Base-by-base conservation (phyloP, 2,797 vertebrate species). In the Notamacropus eugenii region DNA sequence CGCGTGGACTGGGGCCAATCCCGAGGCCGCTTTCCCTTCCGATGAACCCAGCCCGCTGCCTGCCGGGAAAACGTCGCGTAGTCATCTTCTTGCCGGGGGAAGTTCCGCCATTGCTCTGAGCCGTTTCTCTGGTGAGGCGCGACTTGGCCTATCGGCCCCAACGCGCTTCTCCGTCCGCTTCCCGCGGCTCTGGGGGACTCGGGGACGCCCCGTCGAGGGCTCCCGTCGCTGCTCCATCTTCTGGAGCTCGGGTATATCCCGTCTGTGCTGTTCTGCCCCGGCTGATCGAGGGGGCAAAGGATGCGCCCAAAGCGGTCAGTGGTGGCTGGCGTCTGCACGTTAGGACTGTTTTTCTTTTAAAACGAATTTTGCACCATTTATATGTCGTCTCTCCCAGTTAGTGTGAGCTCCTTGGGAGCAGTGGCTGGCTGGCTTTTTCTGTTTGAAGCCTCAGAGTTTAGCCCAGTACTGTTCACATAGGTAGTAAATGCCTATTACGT, bases 51-150 rank as follows among this genome's bases (percentile, higher is more conserved):
- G 92, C 91, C 96, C 97, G 91, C 87, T 24, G 97, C n/a, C 1
- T 0, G 55, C 94, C 9, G 95, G 97, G 95, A 97, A 58, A 1
- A 3, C 0, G 0, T 5, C 0, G 0, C 12, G 1, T 13, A 0
- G 4, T 4, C 11, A 2, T 0, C 0, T 9, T 40, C 4, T 31
- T 1, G 8, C 0, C 1, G 0, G 13, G 2, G 40, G 34, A 46
- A 93, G 6, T 27, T 11, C 14, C 0, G 46, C 67, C 67, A 22
- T 74, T 62, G 4, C 4, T 31, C 16, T 1, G n/a, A 24, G 67
- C 19, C 6, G 19, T 19, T 2, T 22, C 6, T 8, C 5, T 3
- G n/a, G n/a, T 24, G 67, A 2, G 9, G 12, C 0, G 4, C 1
- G 12, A 1, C 67, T 6, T 9, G n/a, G 16, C 4, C 2, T 62